A percentile compares a stretch with the other conserved stretches of the same genome.
Conservation (phyloP, 2,888 invertebrate species). For the Emmelina monodactyla region DNA sequence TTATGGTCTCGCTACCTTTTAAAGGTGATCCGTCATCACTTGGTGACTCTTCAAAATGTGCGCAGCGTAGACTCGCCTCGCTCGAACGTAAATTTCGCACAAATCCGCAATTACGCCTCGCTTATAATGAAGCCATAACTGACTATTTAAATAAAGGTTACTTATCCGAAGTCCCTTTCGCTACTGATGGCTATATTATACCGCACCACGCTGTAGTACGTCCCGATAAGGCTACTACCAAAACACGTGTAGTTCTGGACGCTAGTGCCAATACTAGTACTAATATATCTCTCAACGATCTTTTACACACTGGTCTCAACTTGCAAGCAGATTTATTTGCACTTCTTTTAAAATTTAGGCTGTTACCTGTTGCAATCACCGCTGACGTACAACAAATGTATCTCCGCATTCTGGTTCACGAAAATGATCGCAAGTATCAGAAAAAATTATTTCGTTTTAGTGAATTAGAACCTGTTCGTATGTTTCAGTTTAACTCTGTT, state of each 20-base stretch:
- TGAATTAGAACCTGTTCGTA: not conserved
- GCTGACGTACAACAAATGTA: slow-evolving; percentile 5
- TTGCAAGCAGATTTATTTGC: slow-evolving; percentile 4
- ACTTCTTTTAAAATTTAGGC: slow-evolving; percentile 1
- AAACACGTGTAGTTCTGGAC: not conserved
- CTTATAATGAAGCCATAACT: too few species aligned
- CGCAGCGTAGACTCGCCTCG: too few species aligned
- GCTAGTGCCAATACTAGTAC: not conserved
- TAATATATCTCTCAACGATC: not conserved
- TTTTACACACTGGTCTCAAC: slow-evolving; percentile 3
- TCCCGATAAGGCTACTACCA: not conserved
- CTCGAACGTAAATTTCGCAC: too few species aligned
- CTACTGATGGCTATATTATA: slow-evolving; percentile 1
- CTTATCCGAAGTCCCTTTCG: too few species aligned
- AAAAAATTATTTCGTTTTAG: not conserved
- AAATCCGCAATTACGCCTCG: too few species aligned
- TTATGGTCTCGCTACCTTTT: too few species aligned
- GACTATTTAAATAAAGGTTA: too few species aligned
- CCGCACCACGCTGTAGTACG: slow-evolving; percentile 2
- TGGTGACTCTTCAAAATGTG: too few species aligned
- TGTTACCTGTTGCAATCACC: slow-evolving; percentile 1
- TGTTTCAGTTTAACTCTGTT: slow-evolving; percentile 1
- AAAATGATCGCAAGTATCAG: not conserved
- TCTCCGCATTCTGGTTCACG: not conserved
- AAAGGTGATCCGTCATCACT: too few species aligned